Conservation (phyloP, 2,797 vertebrate genomes). For the Takifugu rubripes region DNA sequence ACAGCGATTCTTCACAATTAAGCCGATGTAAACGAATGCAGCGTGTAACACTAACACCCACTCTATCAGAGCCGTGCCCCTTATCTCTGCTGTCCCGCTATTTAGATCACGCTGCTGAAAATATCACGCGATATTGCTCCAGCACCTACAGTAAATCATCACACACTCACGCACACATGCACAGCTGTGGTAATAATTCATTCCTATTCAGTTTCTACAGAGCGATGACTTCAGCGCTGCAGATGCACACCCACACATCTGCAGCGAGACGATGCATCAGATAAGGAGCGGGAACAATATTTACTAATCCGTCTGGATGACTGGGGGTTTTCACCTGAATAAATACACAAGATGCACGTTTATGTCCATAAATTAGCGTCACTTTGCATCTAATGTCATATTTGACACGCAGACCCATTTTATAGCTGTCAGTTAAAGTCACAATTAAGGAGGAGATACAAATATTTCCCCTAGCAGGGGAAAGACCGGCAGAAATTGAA, state of each 20-base stretch:
- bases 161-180: constrained; percentile 23
- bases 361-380: no score
- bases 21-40: constrained; percentile 50
- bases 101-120: constrained; percentile 40
- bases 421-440: no score
- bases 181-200: constrained; percentile 33
- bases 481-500: no score
- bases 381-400: no score
- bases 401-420: no score
- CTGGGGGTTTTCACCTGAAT: no score
- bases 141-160: constrained; percentile 47
- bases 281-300: neutral
- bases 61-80: constrained; percentile 48
- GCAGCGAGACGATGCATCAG: constrained; percentile 48
- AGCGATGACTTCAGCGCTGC: constrained; percentile 57
- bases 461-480: no score
- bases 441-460: no score
- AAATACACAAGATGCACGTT: no score
- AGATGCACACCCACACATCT: constrained; percentile 37
- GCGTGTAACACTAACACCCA: constrained; percentile 47
- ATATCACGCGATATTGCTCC: constrained; percentile 31
- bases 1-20: constrained; percentile 53
- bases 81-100: constrained; percentile 37
- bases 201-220: constrained; percentile 45
- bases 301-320: constrained; percentile 22